Evolutionary conservation across 2,113 vertebrate genomes (phyloP).

Genomic region (Nematolebias whitei): DNA sequence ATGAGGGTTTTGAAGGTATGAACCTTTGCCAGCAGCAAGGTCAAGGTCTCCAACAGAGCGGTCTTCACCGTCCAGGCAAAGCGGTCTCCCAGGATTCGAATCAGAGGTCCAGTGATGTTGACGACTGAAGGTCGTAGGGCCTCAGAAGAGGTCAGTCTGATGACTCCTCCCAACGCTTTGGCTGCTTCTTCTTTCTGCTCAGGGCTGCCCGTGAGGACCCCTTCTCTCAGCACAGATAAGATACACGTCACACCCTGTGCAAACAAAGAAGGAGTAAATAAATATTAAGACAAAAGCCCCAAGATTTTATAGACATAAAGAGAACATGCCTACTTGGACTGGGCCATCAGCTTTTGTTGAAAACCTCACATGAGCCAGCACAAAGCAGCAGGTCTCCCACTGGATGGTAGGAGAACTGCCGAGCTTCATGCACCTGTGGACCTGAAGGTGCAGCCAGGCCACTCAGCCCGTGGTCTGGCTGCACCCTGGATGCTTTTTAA

Average conservation of each 20-base stretch:
- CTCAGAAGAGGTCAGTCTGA: constrained; percentile 93
- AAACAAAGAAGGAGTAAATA: background rate
- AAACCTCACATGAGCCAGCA: no score
- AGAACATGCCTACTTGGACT: no score
- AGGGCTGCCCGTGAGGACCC: constrained; percentile 92
- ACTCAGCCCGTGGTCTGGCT: no score
- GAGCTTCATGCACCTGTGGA: no score
- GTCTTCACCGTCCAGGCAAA: constrained; percentile 96
- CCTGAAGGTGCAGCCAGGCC: no score
- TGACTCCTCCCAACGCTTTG: constrained; percentile 91
- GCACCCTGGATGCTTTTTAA: no score
- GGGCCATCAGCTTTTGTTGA: no score
- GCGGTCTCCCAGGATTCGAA: constrained; percentile 95
- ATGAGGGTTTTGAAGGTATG: constrained; percentile 18
- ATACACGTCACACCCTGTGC: constrained; percentile 94
- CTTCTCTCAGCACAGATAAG: constrained; percentile 93
- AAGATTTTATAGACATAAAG: no score
- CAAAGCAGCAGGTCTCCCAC: no score
- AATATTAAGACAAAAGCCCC: background rate
- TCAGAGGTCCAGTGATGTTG: constrained; percentile 96
- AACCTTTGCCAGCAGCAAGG: constrained; percentile 93
- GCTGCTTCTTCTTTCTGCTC: constrained; percentile 98
- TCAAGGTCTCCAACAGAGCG: constrained; percentile 93
- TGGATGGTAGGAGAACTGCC: no score
- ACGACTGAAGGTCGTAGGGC: constrained; percentile 94